These are phyloP conservation scores for Psittacula derbiana DNA, from an alignment of 2,797 vertebrate genomes.

Conservation along the genomic window DNA sequence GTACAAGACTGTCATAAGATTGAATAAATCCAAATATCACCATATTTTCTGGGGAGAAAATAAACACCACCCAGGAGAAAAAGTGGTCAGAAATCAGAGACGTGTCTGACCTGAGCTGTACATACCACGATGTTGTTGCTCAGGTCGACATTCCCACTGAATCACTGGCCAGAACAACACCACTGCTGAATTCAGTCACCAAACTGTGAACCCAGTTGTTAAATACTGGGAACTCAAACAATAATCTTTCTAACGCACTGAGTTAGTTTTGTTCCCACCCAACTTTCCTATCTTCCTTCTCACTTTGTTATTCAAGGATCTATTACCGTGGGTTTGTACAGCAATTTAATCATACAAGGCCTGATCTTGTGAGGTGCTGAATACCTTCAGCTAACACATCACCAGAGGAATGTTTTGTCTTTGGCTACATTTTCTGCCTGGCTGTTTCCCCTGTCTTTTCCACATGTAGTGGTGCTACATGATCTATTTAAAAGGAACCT, in stretches of 20 bases:
- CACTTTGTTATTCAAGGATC: conserved; percentile 57
- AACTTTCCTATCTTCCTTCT: conserved; percentile 37
- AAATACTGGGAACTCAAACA: conserved; percentile 37
- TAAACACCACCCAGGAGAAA: conserved; percentile 38
- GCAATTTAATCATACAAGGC: conserved; percentile 36
- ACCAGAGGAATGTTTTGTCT: conserved; percentile 39
- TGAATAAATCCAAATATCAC: conserved; percentile 32
- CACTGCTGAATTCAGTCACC: neutral
- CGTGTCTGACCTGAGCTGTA: conserved; percentile 21
- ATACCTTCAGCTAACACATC: conserved; percentile 23
- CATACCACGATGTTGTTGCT: conserved; percentile 6
- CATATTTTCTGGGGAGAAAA: conserved; percentile 56
- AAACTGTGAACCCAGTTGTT: neutral
- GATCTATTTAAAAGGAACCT: neutral
- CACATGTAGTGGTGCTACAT: neutral
- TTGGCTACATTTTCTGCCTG: conserved; percentile 31
- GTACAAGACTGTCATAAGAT: neutral
- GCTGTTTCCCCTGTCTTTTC: conserved; percentile 15
- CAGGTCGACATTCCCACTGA: neutral
- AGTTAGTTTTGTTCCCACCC: conserved; percentile 24
- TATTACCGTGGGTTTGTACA: neutral
- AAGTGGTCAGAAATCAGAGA: conserved; percentile 42
- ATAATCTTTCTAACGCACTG: neutral
- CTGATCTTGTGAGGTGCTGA: conserved; percentile 35
- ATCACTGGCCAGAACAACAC: neutral